Base-by-base conservation (phyloP, 2,888 invertebrate genomes). In the Pelosia muscerda region DNA sequence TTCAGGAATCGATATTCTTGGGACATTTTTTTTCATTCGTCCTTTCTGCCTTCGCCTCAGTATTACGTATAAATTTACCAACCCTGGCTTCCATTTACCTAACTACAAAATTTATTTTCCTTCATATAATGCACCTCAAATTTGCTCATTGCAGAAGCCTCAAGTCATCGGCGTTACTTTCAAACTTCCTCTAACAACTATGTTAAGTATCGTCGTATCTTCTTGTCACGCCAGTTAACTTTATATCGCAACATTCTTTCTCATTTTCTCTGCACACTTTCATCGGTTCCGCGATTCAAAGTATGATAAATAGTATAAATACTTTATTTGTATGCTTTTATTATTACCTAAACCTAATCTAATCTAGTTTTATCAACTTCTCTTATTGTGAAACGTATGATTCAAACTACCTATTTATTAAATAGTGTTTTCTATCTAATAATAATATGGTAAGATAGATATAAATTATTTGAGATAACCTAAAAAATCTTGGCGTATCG, bases 221-320 rank as follows among this genome's bases (percentile, higher is more conserved):
- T 49, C 49, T 49, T 49, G n/a, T 49, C 49, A 49, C 49, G 19
- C n/a, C 49, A 49, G 49, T 49, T 49, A 49, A 49, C 49, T 49
- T 49, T 49, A 49, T 49, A 49, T n/a, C n/a, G 19, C 19, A 49
- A 49, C 49, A 49, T 49, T 49, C 9, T 49, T 49, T 49, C 49
- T 42, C 42, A 11, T 42, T 42, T 42, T 42, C 42, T 42, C 42
- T 42, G 42, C 42, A 42, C 42, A 19, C 42, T 42, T 42, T 42
- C 42, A 6, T 42, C 42, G 19, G 19, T 42, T 42, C 1, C 42
- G 19, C 42, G 19, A 19, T 19, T 42, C 42, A 13, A 19, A 15
- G 6, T 42, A 19, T 19, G 42, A 42, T 19, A 38, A 31, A 13
- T 34, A 34, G n/a, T n/a, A n/a, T n/a, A n/a, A n/a, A n/a, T n/a